A percentile compares a stretch with the other conserved stretches of the same genome.
phyloP scores from a whole-genome alignment of 2,797 vertebrate genomes.

The Nasua narica region DNA sequence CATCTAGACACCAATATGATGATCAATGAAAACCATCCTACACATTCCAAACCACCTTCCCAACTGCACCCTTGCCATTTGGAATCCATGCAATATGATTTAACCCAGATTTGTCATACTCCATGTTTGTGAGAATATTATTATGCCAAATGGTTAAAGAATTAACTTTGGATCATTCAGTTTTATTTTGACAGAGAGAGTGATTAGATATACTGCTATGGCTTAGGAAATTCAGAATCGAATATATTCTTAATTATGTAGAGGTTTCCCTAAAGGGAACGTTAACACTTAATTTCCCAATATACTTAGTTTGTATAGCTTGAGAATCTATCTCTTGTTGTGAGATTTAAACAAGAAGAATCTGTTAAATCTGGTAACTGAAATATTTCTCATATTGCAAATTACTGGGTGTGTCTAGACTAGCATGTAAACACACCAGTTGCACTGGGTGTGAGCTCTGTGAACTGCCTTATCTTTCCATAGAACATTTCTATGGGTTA shows the following conservation, averaged over 20 bases:
- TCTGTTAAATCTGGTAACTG: not conserved
- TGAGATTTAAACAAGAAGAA: slow-evolving; percentile 26
- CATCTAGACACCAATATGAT: not conserved
- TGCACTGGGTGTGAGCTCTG: not conserved
- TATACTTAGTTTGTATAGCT: not conserved
- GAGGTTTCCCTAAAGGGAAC: not conserved
- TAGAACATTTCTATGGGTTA: not conserved
- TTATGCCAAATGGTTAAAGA: not conserved
- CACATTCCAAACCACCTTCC: not conserved
- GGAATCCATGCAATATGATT: not conserved
- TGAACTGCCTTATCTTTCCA: not conserved
- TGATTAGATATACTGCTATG: not conserved
- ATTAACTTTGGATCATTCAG: not conserved
- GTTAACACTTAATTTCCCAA: slow-evolving; percentile 12
- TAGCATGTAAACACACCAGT: not conserved
- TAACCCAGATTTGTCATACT: not conserved
- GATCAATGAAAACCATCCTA: not conserved
- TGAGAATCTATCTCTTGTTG: not conserved
- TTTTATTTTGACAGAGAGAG: slow-evolving; percentile 22
- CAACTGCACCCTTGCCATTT: not conserved
- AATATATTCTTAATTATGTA: not conserved
- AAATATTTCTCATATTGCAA: slow-evolving; percentile 21
- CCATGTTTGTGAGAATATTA: not conserved
- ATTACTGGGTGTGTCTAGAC: not conserved
- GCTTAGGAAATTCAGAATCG: not conserved